Evolutionary conservation across 2,888 invertebrate species (phyloP), one percentile per base, ranked within the genome.

Genomic region (Acronicta aceris): DNA sequence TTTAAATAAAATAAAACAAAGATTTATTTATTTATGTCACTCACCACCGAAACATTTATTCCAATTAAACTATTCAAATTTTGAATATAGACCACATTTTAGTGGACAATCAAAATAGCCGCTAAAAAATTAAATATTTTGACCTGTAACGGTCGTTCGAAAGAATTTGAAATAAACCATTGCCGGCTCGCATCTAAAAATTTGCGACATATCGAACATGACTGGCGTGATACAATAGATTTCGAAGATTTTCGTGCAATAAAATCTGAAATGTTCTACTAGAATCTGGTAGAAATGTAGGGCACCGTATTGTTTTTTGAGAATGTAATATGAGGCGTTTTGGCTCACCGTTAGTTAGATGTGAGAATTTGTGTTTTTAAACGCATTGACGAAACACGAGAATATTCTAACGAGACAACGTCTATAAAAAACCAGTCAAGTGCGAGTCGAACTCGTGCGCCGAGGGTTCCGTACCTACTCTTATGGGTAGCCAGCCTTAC

Each of bases 131-230:
- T 51, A 53, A 71, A 49, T 48, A 21, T 0, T 57, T 52, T 51
- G 49, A 60, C 61, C 62, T 53, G 45, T 62, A 58, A 49, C 50
- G 48, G 33, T 51, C 15, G 50, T 13, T 21, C 16, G 49, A 45
- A 62, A 52, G 59, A 68, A 79, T 79, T 47, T 48, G 61, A 72
- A 60, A 67, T 76, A 76, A 62, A 67, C 51, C 58, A 72, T 65
- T 58, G 50, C 61, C 46, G 43, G 33, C 47, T 59, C 48, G 30
- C 49, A 45, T 54, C 64, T 43, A 41, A 53, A 60, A 68, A 72
- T 65, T 56, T 50, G 74, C 72, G 56, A 72, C 50, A 76, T 59
- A 64, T 63, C 43, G 60, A 52, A 68, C 58, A 61, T 53, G 76
- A 68, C 59, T 57, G 65, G 62, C 62, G 60, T 68, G 59, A 68